phyloP scores from a whole-genome alignment of 2,113 vertebrate genomes.

The Struthio camelus region DNA sequence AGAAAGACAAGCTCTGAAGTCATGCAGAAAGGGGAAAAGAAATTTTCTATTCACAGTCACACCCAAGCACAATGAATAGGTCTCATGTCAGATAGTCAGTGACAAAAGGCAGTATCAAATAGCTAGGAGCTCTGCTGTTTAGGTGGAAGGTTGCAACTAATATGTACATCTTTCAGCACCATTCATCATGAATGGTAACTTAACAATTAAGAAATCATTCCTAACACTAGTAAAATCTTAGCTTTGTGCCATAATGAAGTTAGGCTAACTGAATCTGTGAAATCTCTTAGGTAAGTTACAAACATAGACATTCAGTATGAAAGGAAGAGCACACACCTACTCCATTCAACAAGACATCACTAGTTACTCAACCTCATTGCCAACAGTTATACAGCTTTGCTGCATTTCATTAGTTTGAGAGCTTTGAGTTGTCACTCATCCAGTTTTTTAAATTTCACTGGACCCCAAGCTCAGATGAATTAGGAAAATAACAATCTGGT shows the following conservation, averaged over 20 bases:
- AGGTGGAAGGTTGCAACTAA: not conserved
- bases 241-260: not conserved
- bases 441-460: not conserved
- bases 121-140: not conserved
- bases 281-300: not conserved
- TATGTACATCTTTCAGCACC: not conserved
- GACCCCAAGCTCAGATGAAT: not conserved
- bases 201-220: not conserved
- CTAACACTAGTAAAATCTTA: not conserved
- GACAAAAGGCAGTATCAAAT: not conserved
- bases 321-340: not conserved
- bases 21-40: not conserved
- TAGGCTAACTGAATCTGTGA: not conserved
- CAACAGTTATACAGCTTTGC: not conserved
- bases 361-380: not conserved
- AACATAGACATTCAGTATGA: not conserved
- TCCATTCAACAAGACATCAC: not conserved
- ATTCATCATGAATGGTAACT: not conserved
- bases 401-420: not conserved
- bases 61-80: not conserved
- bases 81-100: not conserved
- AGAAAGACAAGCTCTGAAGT: not conserved
- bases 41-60: not conserved
- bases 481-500: not conserved
- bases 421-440: accelerated